Percentiles rank a stretch among this genome's conserved stretches.
These are phyloP conservation scores for Onchidella celtica DNA, from an alignment of 2,888 invertebrate genomes.

Conservation along the genomic window DNA sequence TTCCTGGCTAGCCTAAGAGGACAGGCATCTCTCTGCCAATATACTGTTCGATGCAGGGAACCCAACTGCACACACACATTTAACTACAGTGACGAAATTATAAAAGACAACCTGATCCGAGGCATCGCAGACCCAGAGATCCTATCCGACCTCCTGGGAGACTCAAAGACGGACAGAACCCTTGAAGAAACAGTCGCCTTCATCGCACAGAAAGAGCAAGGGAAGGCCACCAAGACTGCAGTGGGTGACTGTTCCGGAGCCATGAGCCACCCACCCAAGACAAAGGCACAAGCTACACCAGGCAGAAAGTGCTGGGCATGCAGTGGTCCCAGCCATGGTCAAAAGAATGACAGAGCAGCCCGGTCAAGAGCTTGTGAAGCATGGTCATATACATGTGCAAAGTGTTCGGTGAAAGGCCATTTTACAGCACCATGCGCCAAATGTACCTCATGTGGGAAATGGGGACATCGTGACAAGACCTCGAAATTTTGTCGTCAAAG, in stretches of 20 bases:
- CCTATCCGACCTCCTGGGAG: no score
- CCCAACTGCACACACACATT: conserved; percentile 43
- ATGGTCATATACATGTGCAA: neutral
- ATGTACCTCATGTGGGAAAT: no score
- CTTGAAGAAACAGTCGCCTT: conserved; percentile 46
- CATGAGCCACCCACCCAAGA: conserved; percentile 14
- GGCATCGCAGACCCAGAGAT: conserved; percentile 49
- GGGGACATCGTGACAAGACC: no score
- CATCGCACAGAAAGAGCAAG: conserved; percentile 46
- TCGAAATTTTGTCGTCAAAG: no score
- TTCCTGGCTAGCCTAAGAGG: no score
- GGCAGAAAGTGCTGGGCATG: neutral
- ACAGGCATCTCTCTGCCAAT: no score
- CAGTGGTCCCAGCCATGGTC: neutral
- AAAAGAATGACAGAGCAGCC: neutral
- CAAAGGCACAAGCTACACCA: neutral
- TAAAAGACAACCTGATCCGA: conserved; percentile 51
- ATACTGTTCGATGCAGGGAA: no score
- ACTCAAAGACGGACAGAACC: conserved; percentile 48
- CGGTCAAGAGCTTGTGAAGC: neutral
- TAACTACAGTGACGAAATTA: conserved; percentile 52
- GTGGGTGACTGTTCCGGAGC: conserved; percentile 51
- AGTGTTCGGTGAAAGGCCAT: no score
- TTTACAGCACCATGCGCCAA: no score
- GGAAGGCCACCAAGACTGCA: conserved; percentile 50